Evolutionary conservation across 2,797 vertebrate genomes (phyloP), one percentile per base, ranked within the genome.

Genomic region (Etheostoma nigrum): DNA sequence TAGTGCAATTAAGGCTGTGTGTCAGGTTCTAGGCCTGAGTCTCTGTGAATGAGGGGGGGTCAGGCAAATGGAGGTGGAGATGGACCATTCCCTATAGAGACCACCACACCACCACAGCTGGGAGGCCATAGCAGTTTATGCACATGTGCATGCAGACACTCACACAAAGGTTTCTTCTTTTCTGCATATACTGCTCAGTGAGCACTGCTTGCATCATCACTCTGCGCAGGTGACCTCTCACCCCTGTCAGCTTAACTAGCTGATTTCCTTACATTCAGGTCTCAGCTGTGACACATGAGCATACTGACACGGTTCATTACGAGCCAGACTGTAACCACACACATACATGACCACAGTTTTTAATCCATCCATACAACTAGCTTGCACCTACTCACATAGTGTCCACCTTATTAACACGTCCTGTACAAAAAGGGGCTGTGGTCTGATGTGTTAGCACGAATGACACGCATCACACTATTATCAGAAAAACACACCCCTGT

Each of bases 1-100:
- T 95, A 94, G 89, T 78, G 93, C 93, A 95, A 95, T 95, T 93
- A 94, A 89, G 86, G 82, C 84, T 84, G 91, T 93, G 91, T 91
- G 92, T 92, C 88, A 91, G 82, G 82, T 89, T 90, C 80, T 87
- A 73, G 82, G 76, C 75, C 51, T 58, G 55, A 81, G 83, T 91
- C 92, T 92, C 86, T 70, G 77, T 30, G 87, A 90, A 83, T 23
- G 1, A 21, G 8, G 16, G 19, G 76, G 89, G 58, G 76, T 78
- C 57, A 71, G 79, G 61, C 27, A 53, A 27, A 27, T 27, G 27
- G 65, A 61, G 48, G 66, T 60, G 60, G 33, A 15, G 62, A 21
- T 65, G 72, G 77, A 51, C 2, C 21, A n/a, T 62, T 89, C 81
- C 67, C 86, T 52, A 52, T 18, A 23, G 82, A 78, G 74, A 79